Evolutionary conservation across 2,888 invertebrate species (phyloP), one percentile per base, ranked within the genome.

Genomic region (Lasioglossum zephyrum): DNA sequence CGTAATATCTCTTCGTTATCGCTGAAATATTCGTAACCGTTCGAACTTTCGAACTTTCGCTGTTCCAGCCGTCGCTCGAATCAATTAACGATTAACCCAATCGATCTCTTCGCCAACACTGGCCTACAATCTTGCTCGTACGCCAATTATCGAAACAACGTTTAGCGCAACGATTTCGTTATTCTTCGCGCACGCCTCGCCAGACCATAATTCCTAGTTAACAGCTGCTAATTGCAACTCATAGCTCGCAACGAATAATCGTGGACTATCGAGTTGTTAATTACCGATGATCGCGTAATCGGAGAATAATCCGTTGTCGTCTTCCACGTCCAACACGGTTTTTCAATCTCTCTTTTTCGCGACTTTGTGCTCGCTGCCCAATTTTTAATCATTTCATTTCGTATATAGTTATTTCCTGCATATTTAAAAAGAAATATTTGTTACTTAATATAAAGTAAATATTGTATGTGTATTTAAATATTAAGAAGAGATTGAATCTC

Each of bases 251-350:
- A 18, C 36, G 63, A 26, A 77, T 77, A 77, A 77, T 39, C 77
- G 66, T 16, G 36, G 36, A 39, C 39, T 47, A 66, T 77, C 44
- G 41, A 39, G 49, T 66, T 13, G 63, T 63, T 66, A 76, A 76
- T 76, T 63, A 66, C 63, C 63, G 76, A 47, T n/a, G 63, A 66
- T 66, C 76, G 63, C 47, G 66, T 47, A 44, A 66, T 76, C 63
- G 47, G 66, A 44, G 31, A 47, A 66, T 36, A 53, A 53, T 22
- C 18, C 44, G 18, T 47, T 63, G 31, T 26, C 31, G 18, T 47
- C 47, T 44, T 75, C 60, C 75, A 31, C 76, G 8, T 44, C 22
- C 76, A 16, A 8, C 3, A 3, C 66, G 13, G 9, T 36, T 66
- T 11, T 4, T 2, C 66, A 36, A 16, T 36, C 36, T 36, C 31